Evolutionary conservation across 2,113 vertebrate genomes (phyloP).

Genomic region (Dolichallabes microphthalmus): DNA sequence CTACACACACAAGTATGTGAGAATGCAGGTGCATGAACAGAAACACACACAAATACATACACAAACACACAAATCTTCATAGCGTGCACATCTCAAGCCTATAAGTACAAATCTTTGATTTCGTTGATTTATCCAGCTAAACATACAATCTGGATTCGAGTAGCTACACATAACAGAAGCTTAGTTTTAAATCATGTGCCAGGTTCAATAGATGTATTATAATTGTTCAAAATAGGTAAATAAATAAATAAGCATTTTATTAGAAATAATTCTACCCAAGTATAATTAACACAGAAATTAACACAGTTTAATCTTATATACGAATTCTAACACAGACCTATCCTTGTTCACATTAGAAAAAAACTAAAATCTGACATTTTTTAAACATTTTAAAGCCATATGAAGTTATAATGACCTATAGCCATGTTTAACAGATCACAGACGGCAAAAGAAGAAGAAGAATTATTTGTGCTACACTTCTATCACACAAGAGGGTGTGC

Average conservation of each 20-base stretch:
- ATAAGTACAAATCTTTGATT: not conserved
- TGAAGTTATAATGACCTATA: too few relatives aligned
- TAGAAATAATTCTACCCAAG: not conserved
- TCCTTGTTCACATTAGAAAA: too few relatives aligned
- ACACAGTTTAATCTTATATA: too few relatives aligned
- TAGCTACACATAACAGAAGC: not conserved
- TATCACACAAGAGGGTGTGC: too few relatives aligned
- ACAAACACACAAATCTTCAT: not conserved
- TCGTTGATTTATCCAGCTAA: not conserved
- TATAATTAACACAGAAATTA: too few relatives aligned
- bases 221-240: not conserved
- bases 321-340: too few relatives aligned
- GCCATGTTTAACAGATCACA: too few relatives aligned
- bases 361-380: too few relatives aligned
- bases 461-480: too few relatives aligned
- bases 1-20: slow-evolving; percentile 54
- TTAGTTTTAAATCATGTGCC: not conserved
- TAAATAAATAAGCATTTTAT: not conserved
- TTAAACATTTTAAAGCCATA: too few relatives aligned
- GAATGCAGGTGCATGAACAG: not conserved
- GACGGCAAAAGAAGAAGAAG: too few relatives aligned
- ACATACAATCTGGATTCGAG: not conserved
- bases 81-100: not conserved
- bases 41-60: slow-evolving; percentile 3
- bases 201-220: not conserved